Base-by-base conservation (phyloP, 2,113 vertebrate genomes). In the Epinephelus cyanopodus region DNA sequence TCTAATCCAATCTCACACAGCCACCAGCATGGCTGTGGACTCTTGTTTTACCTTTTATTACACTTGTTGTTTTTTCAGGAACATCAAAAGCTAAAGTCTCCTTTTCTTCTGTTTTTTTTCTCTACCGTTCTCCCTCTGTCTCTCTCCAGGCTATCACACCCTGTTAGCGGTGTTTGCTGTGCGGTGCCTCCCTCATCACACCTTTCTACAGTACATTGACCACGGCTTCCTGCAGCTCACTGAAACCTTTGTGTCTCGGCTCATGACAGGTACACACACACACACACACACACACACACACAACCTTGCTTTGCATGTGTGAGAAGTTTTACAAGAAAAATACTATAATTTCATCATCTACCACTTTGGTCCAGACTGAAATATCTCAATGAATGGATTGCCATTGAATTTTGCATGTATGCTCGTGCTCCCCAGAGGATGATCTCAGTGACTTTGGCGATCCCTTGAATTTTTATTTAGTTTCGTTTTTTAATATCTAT, bases 141-240 rank as follows among this genome's bases (percentile, higher is more conserved):
- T 74, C 29, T 67, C 74, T 73, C 48, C 63, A 99, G 98, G 98
- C 84, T 99, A 97, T 87, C 96, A 97, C 82, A 97, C 97, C 14
- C 90, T 98, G 78, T 95, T 98, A 52, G 87, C 91, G 0, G 92
- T 95, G 33, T 95, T 99, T 2, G 98, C 96, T 0, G 86, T 97
- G 74, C 96, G 94, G 1, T 98, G 97, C 83, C 97, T 99, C 12
- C 97, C 98, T 84, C 90, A 93, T 81, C 95, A 97, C 77, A 97
- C 94, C 39, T 95, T 99, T 74, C 94, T 99, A 45, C 97, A 97
- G 92, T 97, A 98, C 39, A 95, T 98, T 50, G 97, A 99, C 73
- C 94, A 86, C 0, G 96, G 97, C 7, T 67, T 97, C 65, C 70
- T 99, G 81, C 95, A 94, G 39, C 93, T 97, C 87, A 98, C 97